A percentile compares a stretch with the other conserved stretches of the same genome.
phyloP scores from a whole-genome alignment of 2,113 vertebrate species.

The Megaceryle torquata region DNA sequence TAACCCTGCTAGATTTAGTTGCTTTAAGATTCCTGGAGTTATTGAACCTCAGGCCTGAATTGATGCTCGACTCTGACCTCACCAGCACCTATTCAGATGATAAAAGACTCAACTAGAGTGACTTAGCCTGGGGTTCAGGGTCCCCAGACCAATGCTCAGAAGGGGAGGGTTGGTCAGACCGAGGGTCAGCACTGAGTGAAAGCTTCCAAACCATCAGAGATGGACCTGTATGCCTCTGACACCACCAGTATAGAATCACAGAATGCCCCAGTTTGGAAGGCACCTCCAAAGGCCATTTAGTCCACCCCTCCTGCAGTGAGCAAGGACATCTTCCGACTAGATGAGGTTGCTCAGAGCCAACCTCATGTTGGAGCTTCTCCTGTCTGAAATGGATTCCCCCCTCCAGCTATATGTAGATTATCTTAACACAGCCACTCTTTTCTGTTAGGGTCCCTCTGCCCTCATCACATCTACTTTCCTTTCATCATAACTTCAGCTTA shows the following conservation, averaged over 20 bases:
- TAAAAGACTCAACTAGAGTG: neutral
- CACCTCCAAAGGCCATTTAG: no score
- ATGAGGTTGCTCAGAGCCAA: no score
- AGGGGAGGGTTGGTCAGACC: neutral
- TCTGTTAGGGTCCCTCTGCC: neutral
- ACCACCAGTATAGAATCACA: neutral
- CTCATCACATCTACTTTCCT: neutral
- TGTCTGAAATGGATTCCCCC: neutral
- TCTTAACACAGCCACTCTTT: neutral
- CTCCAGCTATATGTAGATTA: neutral
- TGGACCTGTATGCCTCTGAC: accelerated
- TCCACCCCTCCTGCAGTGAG: no score
- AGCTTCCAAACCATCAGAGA: neutral
- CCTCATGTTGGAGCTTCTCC: accelerated
- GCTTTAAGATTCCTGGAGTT: neutral
- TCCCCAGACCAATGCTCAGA: neutral
- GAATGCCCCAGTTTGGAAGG: no score
- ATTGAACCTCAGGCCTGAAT: neutral
- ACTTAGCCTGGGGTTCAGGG: neutral
- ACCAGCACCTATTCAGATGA: neutral
- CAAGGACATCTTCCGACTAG: no score
- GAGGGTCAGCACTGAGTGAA: neutral
- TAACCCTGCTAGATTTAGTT: neutral
- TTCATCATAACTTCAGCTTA: neutral
- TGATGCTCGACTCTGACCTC: neutral